Conservation (phyloP, 2,888 invertebrate species). For the Bruchidius siliquastri region DNA sequence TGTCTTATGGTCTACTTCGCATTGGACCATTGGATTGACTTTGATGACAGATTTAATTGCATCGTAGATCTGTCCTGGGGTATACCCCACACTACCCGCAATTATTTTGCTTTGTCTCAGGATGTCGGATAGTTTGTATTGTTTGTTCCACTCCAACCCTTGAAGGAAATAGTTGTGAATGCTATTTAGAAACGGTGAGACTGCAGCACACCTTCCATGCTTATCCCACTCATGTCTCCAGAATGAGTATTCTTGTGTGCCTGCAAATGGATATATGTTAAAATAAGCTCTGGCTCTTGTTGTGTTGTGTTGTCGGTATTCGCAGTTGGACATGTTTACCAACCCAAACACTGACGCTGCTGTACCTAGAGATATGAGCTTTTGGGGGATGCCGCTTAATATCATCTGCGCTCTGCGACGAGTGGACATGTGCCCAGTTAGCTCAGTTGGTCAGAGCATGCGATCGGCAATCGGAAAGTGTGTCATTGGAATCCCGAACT, state of each 20-base stretch:
- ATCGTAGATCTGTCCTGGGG: slow-evolving; percentile 49
- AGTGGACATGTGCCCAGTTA: too few relatives aligned
- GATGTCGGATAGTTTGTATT: slow-evolving; percentile 59
- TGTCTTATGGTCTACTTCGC: slow-evolving; percentile 55
- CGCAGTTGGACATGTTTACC: too few relatives aligned
- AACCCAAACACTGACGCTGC: too few relatives aligned
- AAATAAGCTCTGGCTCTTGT: too few relatives aligned
- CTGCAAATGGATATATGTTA: slow-evolving; percentile 30
- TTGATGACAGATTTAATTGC: slow-evolving; percentile 54
- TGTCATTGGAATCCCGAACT: too few relatives aligned
- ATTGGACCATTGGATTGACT: slow-evolving; percentile 60
- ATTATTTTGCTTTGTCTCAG: slow-evolving; percentile 54
- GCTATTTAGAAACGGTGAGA: slow-evolving; percentile 53
- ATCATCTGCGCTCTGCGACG: too few relatives aligned
- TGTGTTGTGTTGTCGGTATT: too few relatives aligned
- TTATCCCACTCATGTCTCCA: slow-evolving; percentile 83
- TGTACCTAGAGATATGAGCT: too few relatives aligned
- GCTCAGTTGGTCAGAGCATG: too few relatives aligned
- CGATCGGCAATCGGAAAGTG: too few relatives aligned
- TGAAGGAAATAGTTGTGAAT: slow-evolving; percentile 66
- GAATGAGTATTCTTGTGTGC: slow-evolving; percentile 51
- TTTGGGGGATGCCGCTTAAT: too few relatives aligned
- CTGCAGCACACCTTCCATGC: slow-evolving; percentile 74
- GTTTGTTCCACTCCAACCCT: slow-evolving; percentile 57
- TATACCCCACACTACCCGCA: slow-evolving; percentile 52